These are phyloP conservation scores for Mesochorus sp. DNA, from an alignment of 2,888 invertebrate species.

Conservation along the genomic window DNA sequence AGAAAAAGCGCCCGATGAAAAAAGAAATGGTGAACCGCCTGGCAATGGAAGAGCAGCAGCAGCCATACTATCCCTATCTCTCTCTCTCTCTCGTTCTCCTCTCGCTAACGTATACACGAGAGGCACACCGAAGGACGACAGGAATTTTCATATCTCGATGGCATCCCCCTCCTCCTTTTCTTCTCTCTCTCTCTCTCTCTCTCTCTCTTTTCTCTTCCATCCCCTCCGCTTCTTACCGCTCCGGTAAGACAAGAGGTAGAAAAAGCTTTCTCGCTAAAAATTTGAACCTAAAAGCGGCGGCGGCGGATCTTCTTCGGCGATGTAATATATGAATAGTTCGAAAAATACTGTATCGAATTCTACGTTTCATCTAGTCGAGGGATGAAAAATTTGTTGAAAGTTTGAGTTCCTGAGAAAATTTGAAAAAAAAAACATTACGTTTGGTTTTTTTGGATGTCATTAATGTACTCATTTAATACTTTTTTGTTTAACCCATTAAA, in stretches of 20 bases:
- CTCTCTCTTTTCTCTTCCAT: neutral
- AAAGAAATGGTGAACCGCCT: slow-evolving; percentile 23
- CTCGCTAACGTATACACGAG: slow-evolving; percentile 5
- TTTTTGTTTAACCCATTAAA: too few species aligned
- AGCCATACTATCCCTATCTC: slow-evolving; percentile 37
- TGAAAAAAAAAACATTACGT: too few species aligned
- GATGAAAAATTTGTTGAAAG: too few species aligned
- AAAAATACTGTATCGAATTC: too few species aligned
- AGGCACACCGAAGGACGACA: slow-evolving; percentile 69
- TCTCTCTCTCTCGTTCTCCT: neutral
- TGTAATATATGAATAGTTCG: neutral
- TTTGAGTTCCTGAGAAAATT: too few species aligned
- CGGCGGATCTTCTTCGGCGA: neutral
- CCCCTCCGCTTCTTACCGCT: neutral
- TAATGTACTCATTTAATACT: too few species aligned
- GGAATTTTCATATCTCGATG: slow-evolving; percentile 78
- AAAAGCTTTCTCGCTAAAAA: slow-evolving; percentile 60
- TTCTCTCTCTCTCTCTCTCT: neutral
- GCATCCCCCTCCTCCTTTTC: slow-evolving; percentile 43
- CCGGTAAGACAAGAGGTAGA: slow-evolving; percentile 22
- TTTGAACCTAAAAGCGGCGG: slow-evolving; percentile 46
- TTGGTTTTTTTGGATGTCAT: too few species aligned
- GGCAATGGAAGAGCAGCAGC: slow-evolving; percentile 35
- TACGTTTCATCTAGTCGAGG: too few species aligned
- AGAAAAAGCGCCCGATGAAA: slow-evolving; percentile 44